phyloP scores from a whole-genome alignment of 2,888 invertebrate genomes.

The Thera britannica region DNA sequence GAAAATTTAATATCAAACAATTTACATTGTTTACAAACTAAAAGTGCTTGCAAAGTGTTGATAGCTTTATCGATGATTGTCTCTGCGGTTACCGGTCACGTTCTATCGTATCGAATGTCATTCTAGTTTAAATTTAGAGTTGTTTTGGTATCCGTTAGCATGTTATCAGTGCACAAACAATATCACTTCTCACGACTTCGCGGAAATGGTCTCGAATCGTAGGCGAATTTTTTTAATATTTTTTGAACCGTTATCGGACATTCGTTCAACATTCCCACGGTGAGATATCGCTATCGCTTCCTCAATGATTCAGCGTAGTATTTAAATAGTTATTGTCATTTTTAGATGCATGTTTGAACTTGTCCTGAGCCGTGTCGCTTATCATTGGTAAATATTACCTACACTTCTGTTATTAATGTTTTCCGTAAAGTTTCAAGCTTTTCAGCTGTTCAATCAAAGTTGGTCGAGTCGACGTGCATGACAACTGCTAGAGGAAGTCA shows the following conservation, averaged over 20 bases:
- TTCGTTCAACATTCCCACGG: slow-evolving; percentile 67
- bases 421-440: background rate
- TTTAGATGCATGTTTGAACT: slow-evolving; percentile 43
- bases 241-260: slow-evolving; percentile 48
- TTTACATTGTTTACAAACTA: slow-evolving; percentile 3
- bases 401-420: slow-evolving; percentile 5
- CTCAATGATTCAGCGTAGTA: slow-evolving; percentile 52
- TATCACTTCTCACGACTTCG: slow-evolving; percentile 53
- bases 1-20: background rate
- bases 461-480: background rate
- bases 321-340: slow-evolving; percentile 41
- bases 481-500: slow-evolving; percentile 23
- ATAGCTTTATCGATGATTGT: slow-evolving; percentile 26
- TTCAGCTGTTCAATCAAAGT: slow-evolving; percentile 9
- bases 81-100: slow-evolving; percentile 16
- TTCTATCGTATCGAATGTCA: slow-evolving; percentile 29
- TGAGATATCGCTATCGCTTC: slow-evolving; percentile 64
- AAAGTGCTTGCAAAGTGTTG: slow-evolving; percentile 20
- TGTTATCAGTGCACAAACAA: slow-evolving; percentile 44
- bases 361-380: slow-evolving; percentile 32
- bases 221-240: slow-evolving; percentile 59
- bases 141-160: slow-evolving; percentile 22
- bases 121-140: slow-evolving; percentile 26
- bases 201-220: slow-evolving; percentile 59
- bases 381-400: background rate